A percentile compares a stretch with the other conserved stretches of the same genome.
These are phyloP conservation scores for Dermochelys coriacea DNA, from an alignment of 2,797 vertebrate species.

Conservation along the genomic window DNA sequence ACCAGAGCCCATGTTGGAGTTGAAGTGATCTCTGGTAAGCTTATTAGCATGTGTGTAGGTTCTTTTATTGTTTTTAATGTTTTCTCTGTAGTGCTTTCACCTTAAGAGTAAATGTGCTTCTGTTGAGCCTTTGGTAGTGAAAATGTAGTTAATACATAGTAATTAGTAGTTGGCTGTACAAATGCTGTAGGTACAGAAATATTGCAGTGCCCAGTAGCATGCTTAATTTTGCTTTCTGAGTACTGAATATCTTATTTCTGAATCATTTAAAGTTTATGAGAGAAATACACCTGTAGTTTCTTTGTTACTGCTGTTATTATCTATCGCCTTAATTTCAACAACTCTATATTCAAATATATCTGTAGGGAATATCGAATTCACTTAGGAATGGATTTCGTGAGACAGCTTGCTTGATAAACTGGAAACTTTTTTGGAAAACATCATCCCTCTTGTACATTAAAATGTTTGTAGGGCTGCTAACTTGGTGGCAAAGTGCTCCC, in stretches of 20 bases:
- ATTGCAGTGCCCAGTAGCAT: not conserved
- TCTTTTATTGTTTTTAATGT: no score
- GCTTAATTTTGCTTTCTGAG: not conserved
- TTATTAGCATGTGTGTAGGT: no score
- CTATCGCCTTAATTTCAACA: not conserved
- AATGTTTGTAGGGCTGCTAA: not conserved
- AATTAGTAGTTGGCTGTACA: not conserved
- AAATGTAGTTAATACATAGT: not conserved
- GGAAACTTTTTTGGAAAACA: not conserved
- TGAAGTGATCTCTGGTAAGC: no score
- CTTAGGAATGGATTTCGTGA: not conserved
- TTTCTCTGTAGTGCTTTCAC: no score
- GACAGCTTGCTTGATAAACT: not conserved
- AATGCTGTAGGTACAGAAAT: not conserved
- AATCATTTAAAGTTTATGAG: not conserved
- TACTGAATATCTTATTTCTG: not conserved
- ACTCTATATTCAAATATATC: not conserved
- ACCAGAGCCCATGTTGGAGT: no score
- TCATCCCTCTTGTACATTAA: not conserved
- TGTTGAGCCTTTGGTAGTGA: not conserved
- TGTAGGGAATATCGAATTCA: not conserved
- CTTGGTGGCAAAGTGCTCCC: not conserved
- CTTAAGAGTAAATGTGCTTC: not conserved
- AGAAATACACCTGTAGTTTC: not conserved
- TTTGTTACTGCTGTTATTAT: not conserved